Percentiles rank a stretch among this genome's conserved stretches.
These are phyloP conservation scores for Gymnoscopelus microlampas DNA, from an alignment of 2,797 vertebrate genomes.

Conservation along the genomic window DNA sequence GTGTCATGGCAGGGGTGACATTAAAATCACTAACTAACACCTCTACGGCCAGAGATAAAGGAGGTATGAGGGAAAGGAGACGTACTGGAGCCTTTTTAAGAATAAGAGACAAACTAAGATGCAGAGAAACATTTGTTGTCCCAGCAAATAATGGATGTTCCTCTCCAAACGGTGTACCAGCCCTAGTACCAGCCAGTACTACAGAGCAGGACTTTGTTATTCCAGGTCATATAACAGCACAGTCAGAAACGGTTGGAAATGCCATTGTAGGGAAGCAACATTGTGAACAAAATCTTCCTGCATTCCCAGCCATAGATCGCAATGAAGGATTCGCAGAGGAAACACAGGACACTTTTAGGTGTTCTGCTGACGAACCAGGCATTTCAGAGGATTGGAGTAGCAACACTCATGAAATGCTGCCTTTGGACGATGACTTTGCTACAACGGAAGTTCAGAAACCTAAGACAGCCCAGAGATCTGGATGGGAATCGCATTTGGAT, in stretches of 20 bases:
- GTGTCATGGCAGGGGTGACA: too few species aligned
- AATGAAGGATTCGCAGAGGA: neutral
- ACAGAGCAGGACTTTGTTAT: neutral
- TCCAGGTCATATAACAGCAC: conserved; percentile 4
- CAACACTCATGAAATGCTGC: neutral
- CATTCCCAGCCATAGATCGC: too few species aligned
- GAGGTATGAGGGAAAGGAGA: neutral
- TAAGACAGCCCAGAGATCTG: too few species aligned
- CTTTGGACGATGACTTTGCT: neutral
- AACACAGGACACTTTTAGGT: conserved; percentile 38
- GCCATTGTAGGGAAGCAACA: accelerated
- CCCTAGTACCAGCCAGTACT: neutral
- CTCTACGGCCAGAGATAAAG: too few species aligned
- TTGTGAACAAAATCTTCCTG: neutral
- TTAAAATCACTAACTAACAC: too few species aligned
- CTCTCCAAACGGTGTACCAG: neutral
- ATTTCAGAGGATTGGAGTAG: neutral
- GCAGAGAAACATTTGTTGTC: conserved; percentile 66
- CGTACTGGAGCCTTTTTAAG: neutral
- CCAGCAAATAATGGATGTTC: conserved; percentile 14
- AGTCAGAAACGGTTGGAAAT: neutral
- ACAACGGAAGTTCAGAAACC: too few species aligned
- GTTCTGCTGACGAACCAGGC: conserved; percentile 25
- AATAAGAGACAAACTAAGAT: conserved; percentile 30
- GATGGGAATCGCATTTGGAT: too few species aligned